Percentiles rank a stretch among this genome's conserved stretches.
Conservation (phyloP, 2,888 invertebrate species). For the Tenthredo notha region DNA sequence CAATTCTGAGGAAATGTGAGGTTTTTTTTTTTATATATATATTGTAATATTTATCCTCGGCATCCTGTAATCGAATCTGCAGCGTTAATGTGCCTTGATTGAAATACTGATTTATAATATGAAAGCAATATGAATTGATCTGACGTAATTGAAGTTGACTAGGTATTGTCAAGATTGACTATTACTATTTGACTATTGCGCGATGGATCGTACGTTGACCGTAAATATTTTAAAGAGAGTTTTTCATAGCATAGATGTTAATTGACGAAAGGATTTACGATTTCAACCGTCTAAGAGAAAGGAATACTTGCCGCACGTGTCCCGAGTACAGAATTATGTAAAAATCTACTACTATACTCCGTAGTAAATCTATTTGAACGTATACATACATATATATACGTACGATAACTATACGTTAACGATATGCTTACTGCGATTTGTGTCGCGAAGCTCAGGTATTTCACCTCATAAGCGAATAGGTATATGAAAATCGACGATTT, state of each 20-base stretch:
- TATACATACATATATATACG: background rate
- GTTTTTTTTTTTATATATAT: background rate
- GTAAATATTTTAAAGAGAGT: background rate
- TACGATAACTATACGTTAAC: constrained; percentile 7
- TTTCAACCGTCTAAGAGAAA: constrained; percentile 39
- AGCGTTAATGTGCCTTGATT: background rate
- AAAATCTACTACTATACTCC: constrained; percentile 7
- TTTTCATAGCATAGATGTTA: constrained; percentile 18
- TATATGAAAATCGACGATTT: background rate
- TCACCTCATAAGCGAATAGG: background rate
- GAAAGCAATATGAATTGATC: constrained; percentile 6
- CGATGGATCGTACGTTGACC: constrained; percentile 8
- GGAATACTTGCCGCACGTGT: constrained; percentile 36
- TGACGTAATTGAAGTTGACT: background rate
- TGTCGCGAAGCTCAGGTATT: constrained; percentile 18
- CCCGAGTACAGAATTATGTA: constrained; percentile 39
- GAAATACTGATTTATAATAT: background rate
- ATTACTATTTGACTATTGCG: background rate
- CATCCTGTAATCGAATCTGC: background rate
- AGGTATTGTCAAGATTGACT: background rate
- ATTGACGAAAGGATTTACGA: constrained; percentile 37
- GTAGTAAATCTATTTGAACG: constrained; percentile 6
- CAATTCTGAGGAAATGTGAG: background rate
- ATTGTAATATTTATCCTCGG: background rate
- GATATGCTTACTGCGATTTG: background rate